Base-by-base conservation (phyloP, 2,888 invertebrate species). In the Tillus elongatus region DNA sequence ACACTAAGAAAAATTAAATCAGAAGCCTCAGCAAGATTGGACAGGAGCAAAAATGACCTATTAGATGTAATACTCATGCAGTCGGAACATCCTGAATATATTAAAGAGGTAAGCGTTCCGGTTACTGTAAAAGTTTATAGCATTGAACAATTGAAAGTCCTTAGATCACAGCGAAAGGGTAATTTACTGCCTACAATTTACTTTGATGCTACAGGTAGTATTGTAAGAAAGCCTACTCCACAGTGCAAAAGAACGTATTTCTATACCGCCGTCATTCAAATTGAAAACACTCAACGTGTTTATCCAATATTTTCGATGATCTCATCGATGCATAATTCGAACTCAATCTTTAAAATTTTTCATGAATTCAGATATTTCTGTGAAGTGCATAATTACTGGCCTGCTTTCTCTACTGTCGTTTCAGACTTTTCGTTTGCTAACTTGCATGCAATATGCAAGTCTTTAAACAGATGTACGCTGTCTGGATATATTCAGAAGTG, bases 1-100 rank as follows among this genome's bases (percentile, higher is more conserved):
- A 9, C 9, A 9, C 4, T 19, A 8, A 19, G 19, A 19, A 19
- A 19, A 19, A 19, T 19, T 4, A 19, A 19, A 33, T 33, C 33
- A 10, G 33, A 16, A 16, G 33, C 19, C 4, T 4, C 11, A 2
- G 4, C 33, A 6, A 10, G 19, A 10, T 11, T 33, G 2, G 16
- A 33, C 10, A 15, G 33, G 15, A 8, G 19, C 33, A 33, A 33
- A 33, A 16, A 33, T 16, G 33, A 33, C 8, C 3, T 33, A 15
- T 10, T 16, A 3, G 33, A 16, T 11, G 4, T 33, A 2, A 33
- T 33, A 2, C 4, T 16, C 3, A 33, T 33, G 33, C 33, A 33
- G 11, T 2, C n/a, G 12, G 19, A 16, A 13, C 19, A 33, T 16
- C 8, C 33, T 3, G 33, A 33, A 2, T 33, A 10, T 11, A 33